Percentiles rank a stretch among this genome's conserved stretches.
Conservation (phyloP, 2,797 vertebrate species). For the Sternarchorhynchus goeldii region DNA sequence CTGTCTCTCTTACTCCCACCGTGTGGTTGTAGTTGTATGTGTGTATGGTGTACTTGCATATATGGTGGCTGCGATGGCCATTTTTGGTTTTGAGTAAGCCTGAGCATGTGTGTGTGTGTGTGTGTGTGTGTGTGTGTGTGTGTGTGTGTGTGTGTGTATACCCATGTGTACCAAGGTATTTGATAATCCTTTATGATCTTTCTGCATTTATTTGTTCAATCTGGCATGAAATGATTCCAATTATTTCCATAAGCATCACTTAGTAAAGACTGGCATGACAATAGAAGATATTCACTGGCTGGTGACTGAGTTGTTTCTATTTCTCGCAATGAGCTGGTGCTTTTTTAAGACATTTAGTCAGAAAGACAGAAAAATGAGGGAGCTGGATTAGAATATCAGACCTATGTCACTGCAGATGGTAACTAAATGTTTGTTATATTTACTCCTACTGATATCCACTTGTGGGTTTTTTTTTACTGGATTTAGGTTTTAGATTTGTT, state of each 20-base stretch:
- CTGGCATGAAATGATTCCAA: slow-evolving; percentile 7
- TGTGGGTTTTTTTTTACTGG: no score
- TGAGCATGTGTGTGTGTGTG: neutral
- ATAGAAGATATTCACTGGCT: neutral
- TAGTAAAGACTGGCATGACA: neutral
- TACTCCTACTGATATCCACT: neutral
- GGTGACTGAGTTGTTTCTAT: neutral
- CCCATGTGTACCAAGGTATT: neutral
- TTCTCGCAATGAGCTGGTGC: neutral
- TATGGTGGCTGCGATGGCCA: neutral
- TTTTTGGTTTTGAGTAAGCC: neutral
- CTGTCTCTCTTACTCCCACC: no score
- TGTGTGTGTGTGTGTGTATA: neutral
- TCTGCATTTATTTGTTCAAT: neutral
- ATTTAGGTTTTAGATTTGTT: neutral
- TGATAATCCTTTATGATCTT: neutral
- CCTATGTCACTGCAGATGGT: neutral
- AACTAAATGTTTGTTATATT: neutral
- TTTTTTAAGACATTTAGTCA: slow-evolving; percentile 8
- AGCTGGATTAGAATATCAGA: neutral
- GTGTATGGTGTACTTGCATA: neutral
- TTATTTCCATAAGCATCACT: neutral
- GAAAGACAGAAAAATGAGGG: neutral
- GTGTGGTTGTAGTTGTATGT: no score
- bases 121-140: neutral